These are phyloP conservation scores for Heliothis subflexa DNA, from an alignment of 1,140 invertebrate species.

Conservation along the genomic window DNA sequence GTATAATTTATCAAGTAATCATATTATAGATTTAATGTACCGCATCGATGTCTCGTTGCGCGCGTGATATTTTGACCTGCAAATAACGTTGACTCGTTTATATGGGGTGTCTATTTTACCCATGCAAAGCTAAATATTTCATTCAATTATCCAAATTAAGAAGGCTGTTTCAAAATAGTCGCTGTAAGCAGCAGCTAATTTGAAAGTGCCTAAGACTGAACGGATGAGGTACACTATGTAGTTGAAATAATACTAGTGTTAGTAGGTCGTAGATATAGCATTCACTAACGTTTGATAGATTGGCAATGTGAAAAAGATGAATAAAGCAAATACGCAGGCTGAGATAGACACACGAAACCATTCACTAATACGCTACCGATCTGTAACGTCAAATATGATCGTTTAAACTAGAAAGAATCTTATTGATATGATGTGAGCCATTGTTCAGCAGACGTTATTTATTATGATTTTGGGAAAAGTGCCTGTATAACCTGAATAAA, in stretches of 20 bases:
- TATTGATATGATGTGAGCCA: too few relatives aligned
- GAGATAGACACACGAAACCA: too few relatives aligned
- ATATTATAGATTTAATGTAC: slow-evolving; percentile 82
- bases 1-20: slow-evolving; percentile 17
- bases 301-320: too few relatives aligned
- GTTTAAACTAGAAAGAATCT: too few relatives aligned
- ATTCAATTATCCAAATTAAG: neutral
- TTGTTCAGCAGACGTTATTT: too few relatives aligned
- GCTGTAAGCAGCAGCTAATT: neutral
- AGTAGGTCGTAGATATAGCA: too few relatives aligned
- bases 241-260: neutral
- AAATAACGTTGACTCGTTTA: slow-evolving; percentile 55
- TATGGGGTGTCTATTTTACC: slow-evolving; percentile 10
- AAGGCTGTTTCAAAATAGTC: slow-evolving; percentile 22
- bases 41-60: slow-evolving; percentile 95
- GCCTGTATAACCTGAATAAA: too few relatives aligned
- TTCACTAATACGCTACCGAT: too few relatives aligned
- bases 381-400: too few relatives aligned
- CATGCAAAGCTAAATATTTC: slow-evolving; percentile 6
- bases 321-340: too few relatives aligned
- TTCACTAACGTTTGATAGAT: too few relatives aligned
- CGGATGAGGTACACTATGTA: slow-evolving; percentile 36
- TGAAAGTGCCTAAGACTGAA: slow-evolving; percentile 21
- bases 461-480: too few relatives aligned
- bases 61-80: slow-evolving; percentile 95